Evolutionary conservation across 1,140 invertebrate genomes (phyloP), one percentile per base, ranked within the genome.

Genomic region (Papilio aristodemus): DNA sequence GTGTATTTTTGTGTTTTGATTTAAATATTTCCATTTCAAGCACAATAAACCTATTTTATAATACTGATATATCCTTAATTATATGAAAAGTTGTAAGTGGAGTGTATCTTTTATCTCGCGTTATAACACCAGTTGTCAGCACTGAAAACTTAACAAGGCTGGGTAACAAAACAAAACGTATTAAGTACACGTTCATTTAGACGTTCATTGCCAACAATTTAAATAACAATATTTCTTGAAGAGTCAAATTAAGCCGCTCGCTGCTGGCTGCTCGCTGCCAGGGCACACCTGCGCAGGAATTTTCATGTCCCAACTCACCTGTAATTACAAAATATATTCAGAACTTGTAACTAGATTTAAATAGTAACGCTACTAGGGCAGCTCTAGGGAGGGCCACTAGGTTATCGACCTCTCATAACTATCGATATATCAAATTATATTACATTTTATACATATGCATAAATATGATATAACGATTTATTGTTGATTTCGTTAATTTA

Each of bases 301-400:
- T 89, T 90, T 88, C 87, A 83, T 87, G 81, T 83, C 69, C 70
- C 77, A 81, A 85, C 84, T 88, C 82, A 84, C 76, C 83, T 84
- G 87, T 88, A 90, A 90, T 90, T 88, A 86, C 87, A 90, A 90
- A 90, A 90, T 90, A 89, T 86, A 90, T 90, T 90, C 88, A 82
- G 76, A 89, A 90, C 86, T 90, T 86, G 86, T 90, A 90, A 90
- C 88, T 88, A 82, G 85, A 89, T 90, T 90, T 89, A 88, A 86
- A 87, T 89, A 89, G 88, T 87, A 87, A 88, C 81, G 81, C 76
- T 70, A 71, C 64, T 75, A 67, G 50, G 39, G 41, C 22, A 46
- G 63, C 27, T 25, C 22, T n/a, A 66, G 63, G 1, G 71, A 72
- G 43, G 46, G 67, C 13, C 13, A 39, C 5, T 22, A n/a, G 5